Conservation (phyloP, 2,113 vertebrate genomes). For the Eurystomus gularis region DNA sequence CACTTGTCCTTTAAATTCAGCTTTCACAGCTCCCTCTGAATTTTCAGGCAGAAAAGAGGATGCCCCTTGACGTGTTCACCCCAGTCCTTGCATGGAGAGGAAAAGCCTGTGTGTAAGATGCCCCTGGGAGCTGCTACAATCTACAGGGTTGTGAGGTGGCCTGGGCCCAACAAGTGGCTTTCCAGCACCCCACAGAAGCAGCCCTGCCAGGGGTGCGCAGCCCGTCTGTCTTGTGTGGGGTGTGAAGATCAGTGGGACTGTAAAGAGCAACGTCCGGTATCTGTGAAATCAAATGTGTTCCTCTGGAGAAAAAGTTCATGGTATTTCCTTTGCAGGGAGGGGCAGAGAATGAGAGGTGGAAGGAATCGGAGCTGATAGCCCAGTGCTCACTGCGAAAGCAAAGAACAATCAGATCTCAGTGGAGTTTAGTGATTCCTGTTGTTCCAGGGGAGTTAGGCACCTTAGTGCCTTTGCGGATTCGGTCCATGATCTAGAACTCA, state of each 20-base stretch:
- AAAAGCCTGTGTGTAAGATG: neutral
- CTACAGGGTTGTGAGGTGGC: neutral
- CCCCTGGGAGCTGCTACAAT: neutral
- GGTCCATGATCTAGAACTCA: neutral
- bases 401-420: neutral
- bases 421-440: neutral
- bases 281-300: neutral
- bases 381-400: neutral
- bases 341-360: neutral
- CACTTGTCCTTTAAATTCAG: neutral
- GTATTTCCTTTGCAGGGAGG: neutral
- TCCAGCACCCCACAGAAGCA: rapidly evolving
- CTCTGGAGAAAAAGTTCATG: neutral
- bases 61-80: neutral
- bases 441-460: neutral
- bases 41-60: neutral
- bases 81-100: neutral
- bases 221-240: neutral
- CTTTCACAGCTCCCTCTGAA: rapidly evolving
- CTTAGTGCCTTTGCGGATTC: neutral
- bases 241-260: neutral
- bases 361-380: neutral
- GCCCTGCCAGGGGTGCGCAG: neutral
- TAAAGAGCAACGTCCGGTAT: neutral
- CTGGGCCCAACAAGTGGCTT: neutral